Conservation (phyloP, 2,797 vertebrate species). For the Chaetophractus vellerosus region DNA sequence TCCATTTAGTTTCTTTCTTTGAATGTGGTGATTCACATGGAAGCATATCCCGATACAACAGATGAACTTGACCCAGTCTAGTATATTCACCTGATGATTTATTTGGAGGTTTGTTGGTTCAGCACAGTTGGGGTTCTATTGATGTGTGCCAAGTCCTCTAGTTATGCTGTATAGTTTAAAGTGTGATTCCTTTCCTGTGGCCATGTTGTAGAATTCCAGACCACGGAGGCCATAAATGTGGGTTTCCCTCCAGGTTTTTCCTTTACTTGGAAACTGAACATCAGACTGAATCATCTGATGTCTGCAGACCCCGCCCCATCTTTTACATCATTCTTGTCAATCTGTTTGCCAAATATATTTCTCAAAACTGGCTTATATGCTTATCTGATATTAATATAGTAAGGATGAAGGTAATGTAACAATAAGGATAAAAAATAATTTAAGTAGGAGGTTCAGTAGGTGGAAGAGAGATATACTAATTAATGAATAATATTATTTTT, state of each 20-base stretch:
- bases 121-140: neutral
- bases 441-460: slow-evolving; percentile 3
- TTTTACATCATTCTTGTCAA: slow-evolving; percentile 54
- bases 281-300: slow-evolving; percentile 8
- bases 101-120: neutral
- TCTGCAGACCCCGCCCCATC: neutral
- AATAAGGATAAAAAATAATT: slow-evolving; percentile 8
- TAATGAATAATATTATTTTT: slow-evolving; percentile 58
- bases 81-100: slow-evolving; percentile 58
- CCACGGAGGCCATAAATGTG: neutral
- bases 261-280: slow-evolving; percentile 7
- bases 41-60: slow-evolving; percentile 20
- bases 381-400: slow-evolving; percentile 38
- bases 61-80: slow-evolving; percentile 38
- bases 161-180: neutral
- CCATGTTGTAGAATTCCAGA: slow-evolving; percentile 41
- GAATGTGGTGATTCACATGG: slow-evolving; percentile 46
- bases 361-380: slow-evolving; percentile 31
- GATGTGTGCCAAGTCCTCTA: neutral
- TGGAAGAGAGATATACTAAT: slow-evolving; percentile 18
- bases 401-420: slow-evolving; percentile 35
- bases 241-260: slow-evolving; percentile 4
- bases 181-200: neutral
- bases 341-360: slow-evolving; percentile 38
- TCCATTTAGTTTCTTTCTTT: slow-evolving; percentile 58